Evolutionary conservation across 2,113 vertebrate genomes (phyloP).

Genomic region (Calyptomena viridis): DNA sequence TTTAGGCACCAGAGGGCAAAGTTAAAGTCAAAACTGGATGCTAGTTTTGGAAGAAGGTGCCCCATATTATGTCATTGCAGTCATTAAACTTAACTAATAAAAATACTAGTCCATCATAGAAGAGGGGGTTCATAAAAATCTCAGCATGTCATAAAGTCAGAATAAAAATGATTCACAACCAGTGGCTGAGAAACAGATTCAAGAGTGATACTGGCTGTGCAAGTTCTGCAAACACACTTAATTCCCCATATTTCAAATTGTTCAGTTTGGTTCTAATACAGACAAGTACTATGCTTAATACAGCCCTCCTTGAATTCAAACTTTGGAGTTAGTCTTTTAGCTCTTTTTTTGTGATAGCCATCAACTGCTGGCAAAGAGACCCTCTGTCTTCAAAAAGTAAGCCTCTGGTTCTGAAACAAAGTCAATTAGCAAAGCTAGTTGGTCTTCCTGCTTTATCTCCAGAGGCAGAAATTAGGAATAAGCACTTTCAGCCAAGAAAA

Average conservation of each 20-base stretch:
- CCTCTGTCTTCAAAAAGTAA: not conserved
- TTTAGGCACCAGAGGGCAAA: not conserved
- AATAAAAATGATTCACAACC: not conserved
- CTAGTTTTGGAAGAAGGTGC: not conserved
- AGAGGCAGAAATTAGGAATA: not conserved
- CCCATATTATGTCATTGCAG: not conserved
- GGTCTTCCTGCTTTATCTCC: not conserved
- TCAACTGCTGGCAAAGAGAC: not conserved
- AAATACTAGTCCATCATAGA: not conserved
- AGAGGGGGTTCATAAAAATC: not conserved
- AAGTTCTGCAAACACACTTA: not conserved
- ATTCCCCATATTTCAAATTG: not conserved
- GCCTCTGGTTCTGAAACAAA: not conserved
- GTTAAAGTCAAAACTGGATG: not conserved
- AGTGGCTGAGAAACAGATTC: not conserved
- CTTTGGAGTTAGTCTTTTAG: not conserved
- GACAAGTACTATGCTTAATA: not conserved
- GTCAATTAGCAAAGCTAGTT: not conserved
- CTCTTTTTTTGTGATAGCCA: not conserved
- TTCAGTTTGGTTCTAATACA: not conserved
- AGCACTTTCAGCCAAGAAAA: not conserved
- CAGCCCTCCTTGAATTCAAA: not conserved
- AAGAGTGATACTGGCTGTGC: not conserved
- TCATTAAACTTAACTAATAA: not conserved
- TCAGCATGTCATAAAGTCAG: not conserved